Base-by-base conservation (phyloP, 2,113 vertebrate species). In the Atherinomorus stipes region DNA sequence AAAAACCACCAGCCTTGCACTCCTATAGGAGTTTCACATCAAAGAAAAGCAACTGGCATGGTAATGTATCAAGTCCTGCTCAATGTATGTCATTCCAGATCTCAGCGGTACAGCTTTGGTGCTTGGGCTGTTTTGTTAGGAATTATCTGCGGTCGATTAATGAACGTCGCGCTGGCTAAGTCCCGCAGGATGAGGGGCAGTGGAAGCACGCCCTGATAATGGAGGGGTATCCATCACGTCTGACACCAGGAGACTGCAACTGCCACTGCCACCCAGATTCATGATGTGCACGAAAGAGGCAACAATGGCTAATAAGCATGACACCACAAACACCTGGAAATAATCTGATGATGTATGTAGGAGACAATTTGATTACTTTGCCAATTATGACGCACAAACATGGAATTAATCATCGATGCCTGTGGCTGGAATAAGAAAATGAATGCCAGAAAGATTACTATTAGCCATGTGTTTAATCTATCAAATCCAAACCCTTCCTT, bases 101-200 rank as follows among this genome's bases (percentile, higher is more conserved):
- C 75, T 83, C 63, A 11, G 63, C 4, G 26, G 63, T 25, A 63
- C 83, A 82, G 70, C 53, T 52, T 60, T 50, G 44, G 67, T 71
- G 81, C 80, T 81, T 83, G 51, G 78, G 76, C 75, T 59, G 71
- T 84, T 85, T 85, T 84, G 88, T 90, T 89, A 64, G 78, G 80
- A 90, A 87, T 90, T 84, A 94, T 90, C 85, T 83, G 69, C 65
- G 71, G 83, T 65, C 64, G 38, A 92, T 93, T 93, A 92, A 92
- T 91, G 92, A 77, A 78, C 64, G 86, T 88, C 72, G 16, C 4
- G 16, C 34, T 31, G 53, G 64, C 66, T 25, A 74, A 71, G 73
- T 90, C 85, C 88, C 65, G 22, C 58, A 44, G 74, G 74, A 73
- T 5, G 42, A 62, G 59, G 74, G 83, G 66, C 83, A 85, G 74